Base-by-base conservation (phyloP, 1,140 invertebrate species). In the Aphelenchoides avenae region DNA sequence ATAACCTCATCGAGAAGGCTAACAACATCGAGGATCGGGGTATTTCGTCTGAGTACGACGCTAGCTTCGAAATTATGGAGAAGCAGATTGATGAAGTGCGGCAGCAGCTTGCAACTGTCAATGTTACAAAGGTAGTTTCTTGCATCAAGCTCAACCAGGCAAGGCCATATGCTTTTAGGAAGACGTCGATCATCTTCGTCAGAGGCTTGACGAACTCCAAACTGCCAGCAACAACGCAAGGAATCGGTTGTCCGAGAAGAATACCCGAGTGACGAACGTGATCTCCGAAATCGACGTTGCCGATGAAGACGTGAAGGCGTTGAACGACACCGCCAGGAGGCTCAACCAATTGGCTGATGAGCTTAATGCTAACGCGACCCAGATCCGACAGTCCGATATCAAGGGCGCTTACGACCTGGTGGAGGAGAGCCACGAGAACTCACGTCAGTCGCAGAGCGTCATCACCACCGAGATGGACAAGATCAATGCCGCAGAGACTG, bases 21-120 rank as follows among this genome's bases (percentile, higher is more conserved):
- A 73, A 73, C 34, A 75, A 77, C 57, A 77, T 75, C 49, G 73
- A 75, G 48, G 75, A 77, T 44, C 75, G 72, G n/a, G 73, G 73
- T 26, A 64, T 75, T 18, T 74, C 73, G 31, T 77, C 75, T 3
- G 72, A 73, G 40, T 75, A 76, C 43, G 73, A 75, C 52, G 63
- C 44, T 5, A 62, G 57, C 13, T 75, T 75, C 43, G 66, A 60
- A 34, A 52, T 66, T 39, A 75, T 75, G 73, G 73, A 75, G 46
- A 41, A 47, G 3, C 63, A 58, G 51, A 43, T 75, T 9, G 64
- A 30, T n/a, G 56, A 59, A 37, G 57, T 75, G 3, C 61, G 61
- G 33, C 31, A 56, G 26, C 64, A 67, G 34, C 50, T 75, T 37
- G 57, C 64, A 24, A 55, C 54, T 54, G 71, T 73, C 22, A 77